Percentiles rank a stretch among this genome's conserved stretches.
Conservation (phyloP, 1,140 invertebrate genomes). For the Kradibia gibbosae region DNA sequence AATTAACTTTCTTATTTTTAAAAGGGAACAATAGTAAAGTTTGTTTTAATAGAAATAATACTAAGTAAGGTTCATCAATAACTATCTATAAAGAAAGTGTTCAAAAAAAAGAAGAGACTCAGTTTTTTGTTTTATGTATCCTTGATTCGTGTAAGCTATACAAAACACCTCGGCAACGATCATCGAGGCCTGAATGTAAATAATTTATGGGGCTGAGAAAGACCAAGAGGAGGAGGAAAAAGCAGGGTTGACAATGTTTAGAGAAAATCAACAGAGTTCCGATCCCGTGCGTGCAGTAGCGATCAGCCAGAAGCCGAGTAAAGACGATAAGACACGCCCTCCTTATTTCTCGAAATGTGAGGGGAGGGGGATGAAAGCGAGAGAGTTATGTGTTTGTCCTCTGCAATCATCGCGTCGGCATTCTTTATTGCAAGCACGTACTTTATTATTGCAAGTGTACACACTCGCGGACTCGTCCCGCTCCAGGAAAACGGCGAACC, state of each 20-base stretch:
- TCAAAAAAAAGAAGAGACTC: too few species aligned
- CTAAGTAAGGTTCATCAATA: too few species aligned
- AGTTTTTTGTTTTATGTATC: too few species aligned
- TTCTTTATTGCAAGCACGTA: constrained; percentile 39
- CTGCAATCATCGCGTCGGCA: background rate
- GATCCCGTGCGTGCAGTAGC: background rate
- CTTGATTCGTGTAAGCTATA: background rate
- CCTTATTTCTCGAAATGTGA: constrained; percentile 22
- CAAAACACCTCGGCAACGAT: background rate
- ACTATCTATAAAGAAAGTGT: too few species aligned
- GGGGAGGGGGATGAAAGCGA: background rate
- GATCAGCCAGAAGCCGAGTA: constrained; percentile 1
- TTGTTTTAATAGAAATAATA: too few species aligned
- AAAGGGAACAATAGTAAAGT: too few species aligned
- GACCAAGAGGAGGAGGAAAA: background rate
- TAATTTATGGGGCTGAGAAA: background rate
- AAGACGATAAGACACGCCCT: constrained; percentile 41
- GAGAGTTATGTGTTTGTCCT: background rate
- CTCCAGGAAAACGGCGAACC: background rate
- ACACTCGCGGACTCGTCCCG: background rate
- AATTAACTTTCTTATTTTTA: too few species aligned
- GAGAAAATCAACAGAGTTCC: constrained; percentile 23
- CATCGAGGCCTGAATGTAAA: constrained; percentile 5
- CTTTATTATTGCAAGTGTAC: background rate
- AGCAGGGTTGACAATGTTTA: constrained; percentile 27